Conservation (phyloP, 2,113 vertebrate species). For the Larimichthys polyactis region DNA sequence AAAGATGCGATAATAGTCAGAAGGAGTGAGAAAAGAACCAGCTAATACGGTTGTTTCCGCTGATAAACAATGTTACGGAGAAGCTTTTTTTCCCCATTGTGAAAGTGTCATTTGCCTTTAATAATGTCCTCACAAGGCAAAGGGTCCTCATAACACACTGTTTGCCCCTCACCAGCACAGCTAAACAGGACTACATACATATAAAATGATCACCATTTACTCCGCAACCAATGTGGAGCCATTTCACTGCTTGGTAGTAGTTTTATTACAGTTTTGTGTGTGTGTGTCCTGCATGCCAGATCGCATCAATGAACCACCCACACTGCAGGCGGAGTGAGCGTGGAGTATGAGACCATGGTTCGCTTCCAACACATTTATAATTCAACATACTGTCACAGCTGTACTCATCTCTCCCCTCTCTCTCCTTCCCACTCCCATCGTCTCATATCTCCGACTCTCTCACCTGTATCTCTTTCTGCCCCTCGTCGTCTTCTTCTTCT, state of each 20-base stretch:
- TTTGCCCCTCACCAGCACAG: background rate
- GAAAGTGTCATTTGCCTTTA: too few species aligned
- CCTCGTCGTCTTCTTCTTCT: conserved; percentile 7
- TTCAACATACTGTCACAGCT: conserved; percentile 73
- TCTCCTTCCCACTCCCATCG: conserved; percentile 16
- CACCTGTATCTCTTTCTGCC: conserved; percentile 47
- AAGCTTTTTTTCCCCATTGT: too few species aligned
- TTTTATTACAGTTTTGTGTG: conserved; percentile 39
- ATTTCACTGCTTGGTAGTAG: conserved; percentile 29
- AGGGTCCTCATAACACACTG: background rate
- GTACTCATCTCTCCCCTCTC: conserved; percentile 28
- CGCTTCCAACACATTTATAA: conserved; percentile 78
- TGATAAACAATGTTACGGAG: too few species aligned
- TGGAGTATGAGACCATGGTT: conserved; percentile 56
- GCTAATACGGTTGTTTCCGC: too few species aligned
- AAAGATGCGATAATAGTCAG: background rate
- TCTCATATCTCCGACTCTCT: conserved; percentile 45
- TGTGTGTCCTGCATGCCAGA: conserved; percentile 60
- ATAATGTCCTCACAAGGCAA: background rate
- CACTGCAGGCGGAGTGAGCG: conserved; percentile 58
- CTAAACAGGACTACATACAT: background rate
- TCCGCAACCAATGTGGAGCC: conserved; percentile 2
- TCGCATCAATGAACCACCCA: conserved; percentile 72
- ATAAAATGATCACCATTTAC: conserved; percentile 29
- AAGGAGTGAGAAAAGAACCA: background rate